A percentile compares a stretch with the other conserved stretches of the same genome.
phyloP scores from a whole-genome alignment of 2,113 vertebrate species.

The Oreochromis spilurus region DNA sequence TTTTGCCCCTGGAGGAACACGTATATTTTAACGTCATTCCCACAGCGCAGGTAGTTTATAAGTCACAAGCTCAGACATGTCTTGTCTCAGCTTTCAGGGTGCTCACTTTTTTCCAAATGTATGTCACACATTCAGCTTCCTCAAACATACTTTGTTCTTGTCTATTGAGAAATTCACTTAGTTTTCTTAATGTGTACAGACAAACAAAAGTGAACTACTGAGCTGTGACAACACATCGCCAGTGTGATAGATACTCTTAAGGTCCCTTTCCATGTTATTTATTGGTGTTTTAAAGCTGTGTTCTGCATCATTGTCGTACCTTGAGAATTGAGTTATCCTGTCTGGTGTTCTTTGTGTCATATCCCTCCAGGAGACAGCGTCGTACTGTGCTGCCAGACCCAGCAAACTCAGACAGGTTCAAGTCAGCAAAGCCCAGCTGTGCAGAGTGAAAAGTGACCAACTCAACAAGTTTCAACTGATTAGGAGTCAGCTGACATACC shows the following conservation, averaged over 20 bases:
- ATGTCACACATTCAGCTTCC: neutral
- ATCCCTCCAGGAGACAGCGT: slow-evolving; percentile 92
- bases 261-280: neutral
- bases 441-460: neutral
- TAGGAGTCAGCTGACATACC: neutral
- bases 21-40: neutral
- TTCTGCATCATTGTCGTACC: slow-evolving; percentile 66
- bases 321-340: slow-evolving; percentile 99
- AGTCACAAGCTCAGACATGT: slow-evolving; percentile 28
- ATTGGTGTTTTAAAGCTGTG: neutral
- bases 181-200: neutral
- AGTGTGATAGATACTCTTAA: neutral
- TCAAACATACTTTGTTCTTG: neutral
- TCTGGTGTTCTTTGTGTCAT: slow-evolving; percentile 94
- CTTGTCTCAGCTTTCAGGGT: neutral
- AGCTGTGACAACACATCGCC: neutral
- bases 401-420: slow-evolving; percentile 96
- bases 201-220: neutral
- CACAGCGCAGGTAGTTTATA: neutral
- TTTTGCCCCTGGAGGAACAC: neutral
- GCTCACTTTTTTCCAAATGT: neutral
- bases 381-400: slow-evolving; percentile 90
- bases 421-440: slow-evolving; percentile 95
- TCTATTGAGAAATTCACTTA: neutral
- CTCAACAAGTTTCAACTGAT: neutral